Evolutionary conservation across 2,797 vertebrate genomes (phyloP).

Genomic region (Adrianichthys oophorus): DNA sequence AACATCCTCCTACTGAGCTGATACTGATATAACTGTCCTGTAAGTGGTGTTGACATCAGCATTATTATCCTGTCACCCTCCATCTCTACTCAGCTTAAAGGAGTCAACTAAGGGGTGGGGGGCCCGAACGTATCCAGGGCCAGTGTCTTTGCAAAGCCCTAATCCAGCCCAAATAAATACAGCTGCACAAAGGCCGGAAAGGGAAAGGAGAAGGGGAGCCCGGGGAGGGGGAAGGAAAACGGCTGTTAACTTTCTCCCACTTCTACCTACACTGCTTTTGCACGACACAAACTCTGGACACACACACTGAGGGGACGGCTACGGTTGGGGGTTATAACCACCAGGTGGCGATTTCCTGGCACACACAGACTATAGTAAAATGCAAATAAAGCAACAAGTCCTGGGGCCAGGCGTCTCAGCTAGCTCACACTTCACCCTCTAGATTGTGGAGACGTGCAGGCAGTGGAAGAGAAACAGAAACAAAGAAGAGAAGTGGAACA

Average conservation of each 20-base stretch:
- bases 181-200: conserved; percentile 71
- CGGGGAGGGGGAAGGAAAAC: conserved; percentile 37
- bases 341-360: conserved; percentile 74
- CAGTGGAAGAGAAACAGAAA: conserved; percentile 57
- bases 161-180: conserved; percentile 70
- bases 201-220: conserved; percentile 65
- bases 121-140: conserved; percentile 54
- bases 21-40: conserved; percentile 78
- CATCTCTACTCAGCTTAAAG: conserved; percentile 72
- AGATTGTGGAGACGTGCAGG: conserved; percentile 63
- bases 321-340: conserved; percentile 51
- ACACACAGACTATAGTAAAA: conserved; percentile 61
- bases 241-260: conserved; percentile 41
- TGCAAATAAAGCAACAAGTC: conserved; percentile 76
- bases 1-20: conserved; percentile 71
- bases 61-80: conserved; percentile 78
- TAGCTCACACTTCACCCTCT: conserved; percentile 73
- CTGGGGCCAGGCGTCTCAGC: conserved; percentile 69
- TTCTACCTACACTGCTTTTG: conserved; percentile 45
- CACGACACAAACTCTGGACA: conserved; percentile 43
- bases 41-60: conserved; percentile 78
- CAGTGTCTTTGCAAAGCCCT: conserved; percentile 58
- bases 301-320: conserved; percentile 15
- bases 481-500: conserved; percentile 62
- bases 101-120: conserved; percentile 52